phyloP scores from a whole-genome alignment of 2,888 invertebrate genomes.

The Melipona beecheii region DNA sequence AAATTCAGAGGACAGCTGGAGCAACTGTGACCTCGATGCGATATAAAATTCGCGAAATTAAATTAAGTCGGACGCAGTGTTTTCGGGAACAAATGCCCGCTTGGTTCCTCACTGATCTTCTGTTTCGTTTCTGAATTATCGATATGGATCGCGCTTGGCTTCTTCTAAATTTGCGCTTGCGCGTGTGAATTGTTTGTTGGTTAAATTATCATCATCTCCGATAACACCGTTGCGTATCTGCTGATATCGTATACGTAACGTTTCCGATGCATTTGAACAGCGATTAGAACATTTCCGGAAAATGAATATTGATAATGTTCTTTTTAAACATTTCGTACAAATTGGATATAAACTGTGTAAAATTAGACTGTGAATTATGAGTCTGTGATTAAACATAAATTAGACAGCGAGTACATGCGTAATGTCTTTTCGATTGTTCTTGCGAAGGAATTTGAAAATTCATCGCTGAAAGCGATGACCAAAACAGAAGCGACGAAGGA shows the following conservation, averaged over 20 bases:
- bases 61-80: conserved; percentile 30
- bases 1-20: conserved; percentile 5
- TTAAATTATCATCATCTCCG: conserved; percentile 11
- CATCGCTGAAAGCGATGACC: neutral
- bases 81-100: conserved; percentile 12
- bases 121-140: neutral
- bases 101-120: neutral
- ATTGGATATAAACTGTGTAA: no score
- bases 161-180: neutral
- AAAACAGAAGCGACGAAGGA: neutral
- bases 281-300: neutral
- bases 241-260: neutral
- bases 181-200: neutral
- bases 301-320: no score
- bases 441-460: neutral
- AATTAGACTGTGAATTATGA: no score
- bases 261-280: neutral
- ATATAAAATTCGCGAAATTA: conserved; percentile 36
- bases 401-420: neutral
- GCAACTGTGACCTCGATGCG: conserved; percentile 6
- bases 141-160: neutral
- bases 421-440: neutral
- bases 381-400: no score
- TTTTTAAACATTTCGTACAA: no score
- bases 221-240: neutral